Base-by-base conservation (phyloP, 2,113 vertebrate species). In the Sphaerodactylus townsendi region DNA sequence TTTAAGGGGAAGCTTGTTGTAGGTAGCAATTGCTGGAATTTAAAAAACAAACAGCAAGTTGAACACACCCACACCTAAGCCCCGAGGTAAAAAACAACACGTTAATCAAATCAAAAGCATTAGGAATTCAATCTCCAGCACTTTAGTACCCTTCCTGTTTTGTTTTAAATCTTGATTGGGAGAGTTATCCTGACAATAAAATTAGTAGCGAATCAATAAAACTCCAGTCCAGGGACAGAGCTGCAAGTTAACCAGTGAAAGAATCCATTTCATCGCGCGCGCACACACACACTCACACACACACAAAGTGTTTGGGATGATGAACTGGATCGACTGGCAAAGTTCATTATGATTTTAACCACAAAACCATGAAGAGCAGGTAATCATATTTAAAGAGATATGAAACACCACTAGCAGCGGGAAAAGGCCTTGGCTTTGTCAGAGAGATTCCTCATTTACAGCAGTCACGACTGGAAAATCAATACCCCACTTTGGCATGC, bases 81-180 rank as follows among this genome's bases (percentile, higher is more conserved):
- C 69, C 83, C n/a, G 33, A 94, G 83, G 90, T 91, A 93, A 91
- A 79, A 56, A 56, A 56, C 84, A 81, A 70, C 72, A 89, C 82
- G 89, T 84, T 92, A 86, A 92, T 89, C 91, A 94, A 95, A 94
- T 88, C 83, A 82, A 93, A 93, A 82, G 70, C 83, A 86, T 92
- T 88, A 85, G 83, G 85, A 81, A 82, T 91, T 68, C 85, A 92
- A 91, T 87, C 91, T 89, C 80, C 79, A 76, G 87, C 88, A 91
- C 93, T 94, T 95, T 17, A 80, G 91, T 56, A 88, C 93, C 89
- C 89, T 92, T 92, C 90, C 83, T 89, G 71, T 91, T 93, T 96
- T 95, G 92, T 92, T 95, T 96, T 93, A 94, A 95, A 95, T 94
- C 95, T 94, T 92, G 93, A 95, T 91, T 93, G 95, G 93, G 91